Percentiles rank a stretch among this genome's conserved stretches.
These are phyloP conservation scores for Ranitomeya imitator DNA, from an alignment of 2,113 vertebrate species.

Conservation along the genomic window DNA sequence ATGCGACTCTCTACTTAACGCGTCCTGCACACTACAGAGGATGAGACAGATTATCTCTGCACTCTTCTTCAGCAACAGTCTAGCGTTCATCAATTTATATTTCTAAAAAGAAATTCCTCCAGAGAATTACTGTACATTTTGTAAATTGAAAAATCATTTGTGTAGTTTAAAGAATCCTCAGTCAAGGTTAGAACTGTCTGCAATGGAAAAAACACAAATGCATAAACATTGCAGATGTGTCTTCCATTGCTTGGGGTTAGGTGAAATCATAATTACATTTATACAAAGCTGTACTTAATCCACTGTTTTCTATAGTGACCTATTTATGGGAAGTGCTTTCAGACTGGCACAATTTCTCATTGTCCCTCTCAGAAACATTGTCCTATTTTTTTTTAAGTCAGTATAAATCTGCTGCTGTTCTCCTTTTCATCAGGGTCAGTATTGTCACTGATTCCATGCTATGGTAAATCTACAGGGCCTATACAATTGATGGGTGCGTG, in stretches of 20 bases:
- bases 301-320: slow-evolving; percentile 52
- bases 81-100: background rate
- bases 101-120: background rate
- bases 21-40: no score
- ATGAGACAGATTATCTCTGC: background rate
- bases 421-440: background rate
- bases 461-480: background rate
- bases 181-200: background rate
- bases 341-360: slow-evolving; percentile 37
- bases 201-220: slow-evolving; percentile 20
- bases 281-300: slow-evolving; percentile 53
- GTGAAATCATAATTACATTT: slow-evolving; percentile 45
- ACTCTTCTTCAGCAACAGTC: background rate
- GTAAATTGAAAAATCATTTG: background rate
- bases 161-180: background rate
- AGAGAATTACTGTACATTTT: background rate
- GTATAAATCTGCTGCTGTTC: background rate
- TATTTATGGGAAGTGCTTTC: slow-evolving; percentile 46
- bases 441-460: background rate
- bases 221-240: slow-evolving; percentile 14
- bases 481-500: background rate
- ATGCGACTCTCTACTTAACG: no score
- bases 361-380: slow-evolving; percentile 12
- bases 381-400: slow-evolving; percentile 28
- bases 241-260: slow-evolving; percentile 44